A percentile compares a stretch with the other conserved stretches of the same genome.
Evolutionary conservation across 2,797 vertebrate genomes (phyloP).

Genomic region (Chromobotia macracanthus): DNA sequence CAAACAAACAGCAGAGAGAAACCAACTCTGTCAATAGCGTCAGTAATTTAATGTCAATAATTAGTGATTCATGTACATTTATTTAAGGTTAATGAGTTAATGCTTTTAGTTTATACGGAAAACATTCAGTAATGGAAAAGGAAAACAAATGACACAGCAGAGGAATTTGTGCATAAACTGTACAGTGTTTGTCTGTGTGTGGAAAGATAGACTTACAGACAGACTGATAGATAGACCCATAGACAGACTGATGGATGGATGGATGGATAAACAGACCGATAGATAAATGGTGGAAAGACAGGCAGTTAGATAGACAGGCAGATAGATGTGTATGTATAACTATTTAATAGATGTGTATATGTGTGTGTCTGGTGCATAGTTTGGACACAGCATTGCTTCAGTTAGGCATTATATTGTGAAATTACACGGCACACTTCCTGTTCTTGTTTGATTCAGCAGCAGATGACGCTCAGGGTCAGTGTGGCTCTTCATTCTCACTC

Average conservation of each 20-base stretch:
- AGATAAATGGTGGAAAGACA: too few relatives aligned
- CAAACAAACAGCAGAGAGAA: neutral
- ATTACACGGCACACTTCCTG: neutral
- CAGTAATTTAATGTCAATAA: neutral
- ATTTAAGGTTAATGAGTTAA: too few relatives aligned
- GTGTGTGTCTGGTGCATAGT: neutral
- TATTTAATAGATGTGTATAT: neutral
- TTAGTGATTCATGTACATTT: too few relatives aligned
- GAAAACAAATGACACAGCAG: too few relatives aligned
- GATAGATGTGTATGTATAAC: neutral
- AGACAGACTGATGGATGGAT: too few relatives aligned
- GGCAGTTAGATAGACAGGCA: too few relatives aligned
- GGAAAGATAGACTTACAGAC: too few relatives aligned
- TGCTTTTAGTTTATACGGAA: neutral
- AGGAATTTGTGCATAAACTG: too few relatives aligned
- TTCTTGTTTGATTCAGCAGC: neutral
- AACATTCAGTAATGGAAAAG: too few relatives aligned
- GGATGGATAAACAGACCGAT: too few relatives aligned
- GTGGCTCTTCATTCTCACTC: neutral
- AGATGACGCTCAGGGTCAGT: neutral
- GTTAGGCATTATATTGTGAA: conserved; percentile 6
- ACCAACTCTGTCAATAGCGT: neutral
- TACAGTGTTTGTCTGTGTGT: too few relatives aligned
- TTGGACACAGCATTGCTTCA: neutral
- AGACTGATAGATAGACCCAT: too few relatives aligned